Percentiles rank a stretch among this genome's conserved stretches.
Evolutionary conservation across 2,888 invertebrate species (phyloP).

Genomic region (Torymus auratus): DNA sequence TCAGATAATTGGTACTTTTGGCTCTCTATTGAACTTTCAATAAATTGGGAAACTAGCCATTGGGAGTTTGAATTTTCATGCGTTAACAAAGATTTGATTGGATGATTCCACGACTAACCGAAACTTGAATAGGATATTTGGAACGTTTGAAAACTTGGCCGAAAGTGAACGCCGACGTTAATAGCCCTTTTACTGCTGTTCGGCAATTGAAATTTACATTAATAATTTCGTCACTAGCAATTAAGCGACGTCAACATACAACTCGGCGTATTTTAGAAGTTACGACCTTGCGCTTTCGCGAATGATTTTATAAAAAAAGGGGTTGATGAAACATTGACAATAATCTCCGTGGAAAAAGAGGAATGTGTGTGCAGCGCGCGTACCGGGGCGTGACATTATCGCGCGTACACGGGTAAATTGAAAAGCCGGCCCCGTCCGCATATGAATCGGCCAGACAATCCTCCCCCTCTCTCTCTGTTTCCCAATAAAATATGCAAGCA

Average conservation of each 20-base stretch:
- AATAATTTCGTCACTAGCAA: too few relatives aligned
- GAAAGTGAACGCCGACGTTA: too few relatives aligned
- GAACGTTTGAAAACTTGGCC: constrained; percentile 5
- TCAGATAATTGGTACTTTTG: constrained; percentile 39
- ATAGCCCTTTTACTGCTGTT: too few relatives aligned
- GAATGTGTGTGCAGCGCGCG: too few relatives aligned
- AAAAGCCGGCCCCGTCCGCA: constrained; percentile 24
- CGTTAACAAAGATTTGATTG: constrained; percentile 40
- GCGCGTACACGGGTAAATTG: neutral
- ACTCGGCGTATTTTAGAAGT: neutral
- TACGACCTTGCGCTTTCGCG: neutral
- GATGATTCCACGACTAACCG: constrained; percentile 29
- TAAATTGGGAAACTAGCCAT: constrained; percentile 26
- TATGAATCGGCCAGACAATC: constrained; percentile 17
- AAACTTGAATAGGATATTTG: constrained; percentile 23
- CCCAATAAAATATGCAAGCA: constrained; percentile 14
- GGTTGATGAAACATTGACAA: too few relatives aligned
- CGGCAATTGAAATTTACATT: too few relatives aligned
- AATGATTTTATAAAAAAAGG: too few relatives aligned
- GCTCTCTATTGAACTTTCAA: constrained; percentile 28
- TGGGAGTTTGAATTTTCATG: constrained; percentile 24
- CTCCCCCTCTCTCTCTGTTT: too few relatives aligned
- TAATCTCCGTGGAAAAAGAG: too few relatives aligned
- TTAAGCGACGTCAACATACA: too few relatives aligned
- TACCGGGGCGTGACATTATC: too few relatives aligned